Conservation (phyloP, 2,113 vertebrate genomes). For the Canis aureus region DNA sequence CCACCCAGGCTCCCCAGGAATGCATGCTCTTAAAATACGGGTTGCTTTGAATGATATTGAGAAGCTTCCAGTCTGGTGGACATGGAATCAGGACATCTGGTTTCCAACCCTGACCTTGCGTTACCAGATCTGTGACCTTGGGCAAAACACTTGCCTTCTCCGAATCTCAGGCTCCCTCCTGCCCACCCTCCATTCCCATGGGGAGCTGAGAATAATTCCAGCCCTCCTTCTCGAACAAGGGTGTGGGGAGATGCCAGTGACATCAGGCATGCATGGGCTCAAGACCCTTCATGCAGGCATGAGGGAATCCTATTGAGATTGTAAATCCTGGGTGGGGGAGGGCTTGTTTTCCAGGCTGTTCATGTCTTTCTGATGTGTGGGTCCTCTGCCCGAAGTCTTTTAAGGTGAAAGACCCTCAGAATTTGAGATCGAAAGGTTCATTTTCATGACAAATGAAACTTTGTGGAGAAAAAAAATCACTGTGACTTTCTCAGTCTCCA, state of each 20-base stretch:
- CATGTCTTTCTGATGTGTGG: not conserved
- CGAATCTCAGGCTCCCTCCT: not conserved
- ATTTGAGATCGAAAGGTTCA: not conserved
- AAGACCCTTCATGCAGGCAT: accelerated
- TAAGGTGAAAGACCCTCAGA: not conserved
- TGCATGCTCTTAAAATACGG: not conserved
- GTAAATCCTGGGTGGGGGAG: not conserved
- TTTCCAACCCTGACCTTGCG: not conserved
- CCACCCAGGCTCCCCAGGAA: not conserved
- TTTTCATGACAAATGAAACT: not conserved
- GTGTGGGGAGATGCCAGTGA: not conserved
- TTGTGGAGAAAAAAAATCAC: not conserved
- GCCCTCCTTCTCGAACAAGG: not conserved
- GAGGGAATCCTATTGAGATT: not conserved
- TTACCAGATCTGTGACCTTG: not conserved
- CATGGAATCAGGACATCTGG: not conserved
- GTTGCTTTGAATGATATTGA: not conserved
- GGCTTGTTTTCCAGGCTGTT: not conserved
- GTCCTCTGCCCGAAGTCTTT: not conserved
- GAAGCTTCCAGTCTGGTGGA: not conserved
- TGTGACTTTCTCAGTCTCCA: not conserved
- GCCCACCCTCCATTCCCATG: accelerated
- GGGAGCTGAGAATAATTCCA: not conserved
- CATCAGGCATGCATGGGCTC: not conserved
- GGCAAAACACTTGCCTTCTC: not conserved